A percentile compares a stretch with the other conserved stretches of the same genome.
Conservation (phyloP, 2,113 vertebrate species). For the Seriola quinqueradiata region DNA sequence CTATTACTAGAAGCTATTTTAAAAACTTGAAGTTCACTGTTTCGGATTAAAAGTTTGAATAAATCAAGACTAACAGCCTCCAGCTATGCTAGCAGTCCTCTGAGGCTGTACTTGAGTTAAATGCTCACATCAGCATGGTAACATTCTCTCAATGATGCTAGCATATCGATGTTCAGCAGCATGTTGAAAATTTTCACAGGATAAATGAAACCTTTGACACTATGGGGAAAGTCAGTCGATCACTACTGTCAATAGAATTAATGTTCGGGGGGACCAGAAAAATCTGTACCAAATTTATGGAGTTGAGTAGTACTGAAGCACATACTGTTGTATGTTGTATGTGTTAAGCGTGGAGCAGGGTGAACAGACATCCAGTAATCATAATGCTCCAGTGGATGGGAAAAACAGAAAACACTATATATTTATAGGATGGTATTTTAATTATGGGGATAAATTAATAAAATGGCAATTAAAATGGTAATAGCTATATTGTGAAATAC, state of each 20-base stretch:
- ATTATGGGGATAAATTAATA: background rate
- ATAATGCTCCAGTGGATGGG: background rate
- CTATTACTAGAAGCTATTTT: background rate
- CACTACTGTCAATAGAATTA: background rate
- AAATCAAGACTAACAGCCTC: background rate
- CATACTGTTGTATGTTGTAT: too few relatives aligned
- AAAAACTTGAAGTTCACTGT: constrained; percentile 8
- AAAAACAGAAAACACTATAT: background rate
- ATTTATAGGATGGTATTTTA: background rate
- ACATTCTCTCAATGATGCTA: too few relatives aligned
- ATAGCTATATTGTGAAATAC: background rate
- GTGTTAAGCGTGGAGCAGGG: background rate
- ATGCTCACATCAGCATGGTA: background rate
- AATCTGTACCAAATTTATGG: background rate
- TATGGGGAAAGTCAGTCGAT: background rate
- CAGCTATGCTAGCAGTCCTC: too few relatives aligned
- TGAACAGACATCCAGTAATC: background rate
- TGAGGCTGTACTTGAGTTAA: background rate
- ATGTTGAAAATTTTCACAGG: too few relatives aligned
- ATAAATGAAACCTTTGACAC: too few relatives aligned
- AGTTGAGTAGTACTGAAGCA: constrained; percentile 1
- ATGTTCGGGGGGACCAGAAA: background rate
- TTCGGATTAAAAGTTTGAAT: background rate
- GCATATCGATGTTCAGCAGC: too few relatives aligned
- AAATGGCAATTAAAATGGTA: background rate